These are phyloP conservation scores for Papilio elwesi DNA, from an alignment of 2,888 invertebrate genomes.

Conservation along the genomic window DNA sequence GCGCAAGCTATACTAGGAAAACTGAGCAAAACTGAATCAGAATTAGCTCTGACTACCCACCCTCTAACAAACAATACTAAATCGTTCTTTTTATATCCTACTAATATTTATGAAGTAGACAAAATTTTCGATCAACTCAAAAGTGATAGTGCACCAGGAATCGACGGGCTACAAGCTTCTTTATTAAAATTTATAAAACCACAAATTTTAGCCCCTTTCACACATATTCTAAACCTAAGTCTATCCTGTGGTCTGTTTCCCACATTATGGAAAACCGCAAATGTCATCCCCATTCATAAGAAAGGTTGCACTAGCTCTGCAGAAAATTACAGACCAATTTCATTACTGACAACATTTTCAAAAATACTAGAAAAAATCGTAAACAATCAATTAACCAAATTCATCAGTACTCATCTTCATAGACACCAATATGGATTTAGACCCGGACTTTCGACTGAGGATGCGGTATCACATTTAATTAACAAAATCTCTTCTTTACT, in stretches of 20 bases:
- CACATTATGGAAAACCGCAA: background rate
- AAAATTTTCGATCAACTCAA: background rate
- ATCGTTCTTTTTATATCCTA: background rate
- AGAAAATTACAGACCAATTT: slow-evolving; percentile 3
- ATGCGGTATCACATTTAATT: too few species aligned
- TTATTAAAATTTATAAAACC: slow-evolving; percentile 1
- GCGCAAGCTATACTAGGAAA: background rate
- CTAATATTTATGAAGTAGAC: background rate
- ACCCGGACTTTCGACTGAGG: background rate
- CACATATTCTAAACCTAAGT: background rate
- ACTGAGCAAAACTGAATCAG: slow-evolving; percentile 1
- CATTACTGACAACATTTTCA: background rate
- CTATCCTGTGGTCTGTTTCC: background rate
- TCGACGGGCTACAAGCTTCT: background rate
- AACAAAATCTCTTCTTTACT: too few species aligned
- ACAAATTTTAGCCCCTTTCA: background rate
- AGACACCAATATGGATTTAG: background rate
- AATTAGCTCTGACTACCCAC: background rate
- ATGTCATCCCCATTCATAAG: background rate
- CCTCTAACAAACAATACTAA: background rate
- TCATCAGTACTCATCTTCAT: background rate
- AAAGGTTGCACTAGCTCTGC: background rate
- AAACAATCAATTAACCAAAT: slow-evolving; percentile 1
- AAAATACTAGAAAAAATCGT: background rate
- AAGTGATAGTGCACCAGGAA: background rate